phyloP scores from a whole-genome alignment of 2,113 vertebrate genomes.

The Corvus cornix region DNA sequence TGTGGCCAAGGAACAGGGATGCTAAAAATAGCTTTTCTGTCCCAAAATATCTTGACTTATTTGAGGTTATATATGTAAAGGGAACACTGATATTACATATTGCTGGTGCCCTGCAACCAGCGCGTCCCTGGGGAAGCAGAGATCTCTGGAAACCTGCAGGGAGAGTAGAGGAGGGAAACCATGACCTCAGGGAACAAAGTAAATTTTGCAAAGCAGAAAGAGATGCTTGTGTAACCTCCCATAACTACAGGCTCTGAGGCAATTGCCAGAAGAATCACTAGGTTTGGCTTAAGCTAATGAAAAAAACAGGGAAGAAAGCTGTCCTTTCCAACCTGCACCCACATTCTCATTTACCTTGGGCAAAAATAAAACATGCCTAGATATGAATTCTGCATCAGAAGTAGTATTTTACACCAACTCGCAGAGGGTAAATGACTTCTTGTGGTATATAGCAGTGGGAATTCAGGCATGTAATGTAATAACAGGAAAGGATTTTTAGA shows the following conservation, averaged over 20 bases:
- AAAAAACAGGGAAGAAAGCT: background rate
- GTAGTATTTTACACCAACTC: background rate
- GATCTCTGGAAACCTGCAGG: background rate
- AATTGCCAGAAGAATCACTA: background rate
- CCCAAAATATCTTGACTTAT: background rate
- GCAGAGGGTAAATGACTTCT: background rate
- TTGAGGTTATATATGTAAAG: background rate
- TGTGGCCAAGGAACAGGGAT: background rate
- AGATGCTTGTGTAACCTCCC: background rate
- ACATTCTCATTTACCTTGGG: conserved; percentile 20
- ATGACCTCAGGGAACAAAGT: background rate
- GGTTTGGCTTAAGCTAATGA: background rate
- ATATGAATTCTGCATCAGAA: conserved; percentile 28
- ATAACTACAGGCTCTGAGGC: background rate
- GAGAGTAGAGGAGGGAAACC: background rate
- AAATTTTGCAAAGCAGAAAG: background rate
- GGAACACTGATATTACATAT: background rate
- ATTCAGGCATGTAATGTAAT: conserved; percentile 50
- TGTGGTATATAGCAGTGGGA: conserved; percentile 25
- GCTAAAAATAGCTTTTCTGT: background rate
- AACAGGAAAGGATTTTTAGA: conserved; percentile 40
- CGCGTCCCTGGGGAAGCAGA: background rate
- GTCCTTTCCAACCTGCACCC: background rate
- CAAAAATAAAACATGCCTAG: conserved; percentile 11
- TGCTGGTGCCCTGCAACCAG: background rate